phyloP scores from a whole-genome alignment of 2,888 invertebrate genomes.

The Drosophila eohydei region DNA sequence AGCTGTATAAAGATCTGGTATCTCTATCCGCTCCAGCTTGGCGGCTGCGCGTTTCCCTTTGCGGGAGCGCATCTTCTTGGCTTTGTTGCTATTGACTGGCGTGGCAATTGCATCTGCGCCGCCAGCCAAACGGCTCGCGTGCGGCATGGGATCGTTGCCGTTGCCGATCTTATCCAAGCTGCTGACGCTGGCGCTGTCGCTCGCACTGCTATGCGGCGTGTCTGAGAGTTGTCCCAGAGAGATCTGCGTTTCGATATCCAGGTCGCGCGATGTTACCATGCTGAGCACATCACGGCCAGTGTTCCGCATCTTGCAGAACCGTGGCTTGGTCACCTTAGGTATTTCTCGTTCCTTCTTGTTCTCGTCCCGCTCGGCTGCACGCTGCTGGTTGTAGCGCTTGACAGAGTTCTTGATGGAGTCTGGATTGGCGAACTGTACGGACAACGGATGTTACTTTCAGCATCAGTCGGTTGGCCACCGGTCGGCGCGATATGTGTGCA shows the following conservation, averaged over 20 bases:
- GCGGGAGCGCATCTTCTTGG: conserved; percentile 6
- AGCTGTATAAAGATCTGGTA: conserved; percentile 1
- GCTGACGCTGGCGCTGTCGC: conserved; percentile 4
- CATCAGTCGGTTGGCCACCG: not conserved
- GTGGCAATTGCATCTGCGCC: conserved; percentile 23
- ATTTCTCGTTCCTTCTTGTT: conserved; percentile 22
- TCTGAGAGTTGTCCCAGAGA: conserved; percentile 33
- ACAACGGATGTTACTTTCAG: too few relatives aligned
- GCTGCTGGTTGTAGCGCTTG: conserved; percentile 60
- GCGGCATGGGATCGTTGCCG: not conserved
- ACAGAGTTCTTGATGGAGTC: conserved; percentile 68
- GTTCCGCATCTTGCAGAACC: conserved; percentile 64
- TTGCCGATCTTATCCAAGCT: not conserved
- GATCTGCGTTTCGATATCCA: conserved; percentile 73
- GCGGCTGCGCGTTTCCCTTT: conserved; percentile 3
- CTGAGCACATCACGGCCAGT: conserved; percentile 38
- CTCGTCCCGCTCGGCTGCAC: conserved; percentile 57
- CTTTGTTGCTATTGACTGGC: not conserved
- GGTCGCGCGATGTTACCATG: conserved; percentile 56
- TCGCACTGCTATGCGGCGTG: not conserved
- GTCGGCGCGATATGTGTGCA: not conserved
- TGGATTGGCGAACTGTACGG: conserved; percentile 56
- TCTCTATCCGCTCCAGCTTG: not conserved
- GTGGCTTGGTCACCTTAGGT: conserved; percentile 20
- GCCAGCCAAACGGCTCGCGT: conserved; percentile 30